A percentile compares a stretch with the other conserved stretches of the same genome.
phyloP scores from a whole-genome alignment of 2,113 vertebrate species.

The Stegastes partitus region DNA sequence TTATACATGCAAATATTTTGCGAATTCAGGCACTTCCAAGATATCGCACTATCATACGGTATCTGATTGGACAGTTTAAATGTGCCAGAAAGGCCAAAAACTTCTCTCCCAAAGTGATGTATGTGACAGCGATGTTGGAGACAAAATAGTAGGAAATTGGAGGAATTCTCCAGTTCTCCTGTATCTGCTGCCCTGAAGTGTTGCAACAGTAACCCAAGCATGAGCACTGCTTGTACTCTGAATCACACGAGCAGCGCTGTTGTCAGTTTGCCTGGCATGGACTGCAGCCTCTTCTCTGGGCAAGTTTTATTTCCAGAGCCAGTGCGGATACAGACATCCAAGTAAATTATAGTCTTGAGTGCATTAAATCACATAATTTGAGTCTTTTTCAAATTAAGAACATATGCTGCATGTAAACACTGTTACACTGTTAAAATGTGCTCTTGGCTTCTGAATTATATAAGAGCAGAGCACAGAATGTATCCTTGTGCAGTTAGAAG shows the following conservation, averaged over 20 bases:
- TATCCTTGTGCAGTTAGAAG: not conserved
- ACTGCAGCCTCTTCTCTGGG: conserved; percentile 14
- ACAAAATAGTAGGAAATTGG: not conserved
- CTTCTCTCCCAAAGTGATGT: not conserved
- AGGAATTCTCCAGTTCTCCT: not conserved
- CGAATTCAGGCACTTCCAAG: no score
- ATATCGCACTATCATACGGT: no score
- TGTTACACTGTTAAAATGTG: not conserved
- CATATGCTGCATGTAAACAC: not conserved
- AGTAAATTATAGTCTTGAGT: conserved; percentile 24
- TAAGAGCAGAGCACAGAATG: not conserved
- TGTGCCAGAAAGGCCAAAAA: not conserved
- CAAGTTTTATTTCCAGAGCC: conserved; percentile 8
- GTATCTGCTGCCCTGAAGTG: not conserved
- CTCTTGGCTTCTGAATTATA: not conserved
- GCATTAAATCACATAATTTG: not conserved
- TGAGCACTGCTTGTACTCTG: conserved; percentile 6
- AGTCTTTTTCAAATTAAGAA: not conserved
- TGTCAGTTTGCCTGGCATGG: conserved; percentile 6
- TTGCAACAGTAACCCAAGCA: not conserved
- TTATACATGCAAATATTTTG: no score
- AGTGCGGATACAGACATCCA: not conserved
- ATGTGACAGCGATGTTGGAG: not conserved
- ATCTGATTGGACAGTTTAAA: not conserved
- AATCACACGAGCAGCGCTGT: not conserved